phyloP scores from a whole-genome alignment of 2,113 vertebrate genomes.

The Antennarius striatus region DNA sequence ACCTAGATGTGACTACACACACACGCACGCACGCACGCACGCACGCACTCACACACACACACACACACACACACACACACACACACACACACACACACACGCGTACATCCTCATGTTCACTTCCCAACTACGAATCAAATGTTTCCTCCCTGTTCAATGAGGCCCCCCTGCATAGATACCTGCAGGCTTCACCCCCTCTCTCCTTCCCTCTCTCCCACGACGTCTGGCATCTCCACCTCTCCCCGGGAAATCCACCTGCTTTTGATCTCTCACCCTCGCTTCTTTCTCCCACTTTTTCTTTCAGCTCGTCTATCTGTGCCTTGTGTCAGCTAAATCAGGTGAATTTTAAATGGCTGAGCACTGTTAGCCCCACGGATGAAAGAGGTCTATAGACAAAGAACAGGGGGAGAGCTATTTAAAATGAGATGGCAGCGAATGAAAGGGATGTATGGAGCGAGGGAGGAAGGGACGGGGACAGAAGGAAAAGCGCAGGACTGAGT shows the following conservation, averaged over 20 bases:
- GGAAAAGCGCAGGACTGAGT: slow-evolving; percentile 36
- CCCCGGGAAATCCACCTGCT: slow-evolving; percentile 66
- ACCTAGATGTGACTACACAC: slow-evolving; percentile 16
- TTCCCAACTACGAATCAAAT: slow-evolving; percentile 43
- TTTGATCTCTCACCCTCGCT: slow-evolving; percentile 58
- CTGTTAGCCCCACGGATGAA: slow-evolving; percentile 70
- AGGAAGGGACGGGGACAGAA: slow-evolving; percentile 30
- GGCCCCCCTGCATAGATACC: slow-evolving; percentile 18
- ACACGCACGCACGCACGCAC: slow-evolving; percentile 6
- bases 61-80: slow-evolving; percentile 17
- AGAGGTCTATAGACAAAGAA: slow-evolving; percentile 75
- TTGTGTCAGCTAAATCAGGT: slow-evolving; percentile 61
- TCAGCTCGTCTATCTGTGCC: slow-evolving; percentile 65
- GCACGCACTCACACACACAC: slow-evolving; percentile 15
- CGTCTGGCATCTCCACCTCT: slow-evolving; percentile 62
- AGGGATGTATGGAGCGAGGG: slow-evolving; percentile 48
- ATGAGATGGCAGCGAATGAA: slow-evolving; percentile 52
- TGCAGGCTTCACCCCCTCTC: slow-evolving; percentile 9
- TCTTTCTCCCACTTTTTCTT: slow-evolving; percentile 41
- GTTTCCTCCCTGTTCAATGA: slow-evolving; percentile 47
- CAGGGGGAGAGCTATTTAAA: slow-evolving; percentile 49
- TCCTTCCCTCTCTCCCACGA: slow-evolving; percentile 53
- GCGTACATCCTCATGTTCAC: slow-evolving; percentile 5
- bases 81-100: slow-evolving; percentile 10
- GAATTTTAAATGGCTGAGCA: slow-evolving; percentile 68